Evolutionary conservation across 2,113 vertebrate species (phyloP), one percentile per base, ranked within the genome.

Genomic region (Tretioscincus oriximinensis): DNA sequence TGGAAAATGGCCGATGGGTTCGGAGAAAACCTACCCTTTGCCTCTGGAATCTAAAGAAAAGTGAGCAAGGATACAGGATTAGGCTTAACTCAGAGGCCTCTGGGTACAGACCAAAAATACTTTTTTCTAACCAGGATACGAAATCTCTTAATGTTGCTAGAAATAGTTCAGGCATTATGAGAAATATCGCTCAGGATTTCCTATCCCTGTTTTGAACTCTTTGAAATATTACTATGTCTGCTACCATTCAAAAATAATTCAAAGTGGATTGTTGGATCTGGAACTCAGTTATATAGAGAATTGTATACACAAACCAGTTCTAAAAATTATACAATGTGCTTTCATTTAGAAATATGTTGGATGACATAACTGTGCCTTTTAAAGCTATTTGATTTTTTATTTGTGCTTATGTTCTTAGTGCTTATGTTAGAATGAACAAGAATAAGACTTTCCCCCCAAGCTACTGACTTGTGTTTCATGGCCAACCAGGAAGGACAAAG

Each of bases 1-100:
- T 99, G 97, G 92, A 98, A 99, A 89, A 99, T 95, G 3, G 98
- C 98, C 26, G 97, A 98, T 61, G 98, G 95, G 82, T 99, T 99
- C 9, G 96, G 96, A 9, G 97, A 91, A 80, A 96, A 95, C 90
- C 97, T 98, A 88, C 94, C 97, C 92, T 94, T 97, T 91, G 94
- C 95, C 88, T 97, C 93, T 73, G 97, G 96, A 73, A 97, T 97
- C 98, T 99, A 88, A 54, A 78, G 90, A 73, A 74, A 20, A 89
- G 49, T 78, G 91, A 69, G 78, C n/a, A 54, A 87, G 80, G 14
- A 16, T 45, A 65, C 10, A 35, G 9, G 10, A 65, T 83, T 78
- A 77, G 60, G 4, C 20, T 35, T 22, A 73, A 58, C 54, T 58
- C 14, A 58, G 54, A 58, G 54, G 18, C 54, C 54, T 63, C 35